Conservation (phyloP, 1,140 invertebrate genomes). For the Phymastichus coffea region DNA sequence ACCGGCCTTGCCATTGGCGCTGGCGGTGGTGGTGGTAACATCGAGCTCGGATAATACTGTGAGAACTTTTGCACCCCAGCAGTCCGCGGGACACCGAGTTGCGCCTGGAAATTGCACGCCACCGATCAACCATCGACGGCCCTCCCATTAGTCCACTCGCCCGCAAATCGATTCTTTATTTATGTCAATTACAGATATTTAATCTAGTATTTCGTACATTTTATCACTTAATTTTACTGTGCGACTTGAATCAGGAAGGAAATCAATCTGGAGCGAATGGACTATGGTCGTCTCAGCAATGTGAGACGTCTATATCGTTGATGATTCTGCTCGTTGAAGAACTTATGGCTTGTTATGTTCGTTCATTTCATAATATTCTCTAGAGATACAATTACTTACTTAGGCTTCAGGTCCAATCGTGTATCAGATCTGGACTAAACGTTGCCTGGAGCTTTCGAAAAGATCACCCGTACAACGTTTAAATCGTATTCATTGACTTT, state of each 20-base stretch:
- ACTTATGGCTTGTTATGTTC: too few species aligned
- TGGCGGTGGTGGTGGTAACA: conserved; percentile 92
- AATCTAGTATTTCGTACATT: too few species aligned
- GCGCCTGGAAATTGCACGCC: conserved; percentile 57
- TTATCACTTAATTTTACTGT: too few species aligned
- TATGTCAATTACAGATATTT: too few species aligned
- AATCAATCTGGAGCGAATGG: conserved; percentile 38
- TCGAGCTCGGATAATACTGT: conserved; percentile 86
- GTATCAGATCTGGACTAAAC: too few species aligned
- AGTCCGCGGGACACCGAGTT: conserved; percentile 61
- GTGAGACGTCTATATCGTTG: background rate
- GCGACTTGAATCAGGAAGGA: too few species aligned
- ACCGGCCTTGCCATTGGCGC: conserved; percentile 94
- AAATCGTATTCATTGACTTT: too few species aligned
- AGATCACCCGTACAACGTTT: too few species aligned
- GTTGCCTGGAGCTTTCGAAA: too few species aligned
- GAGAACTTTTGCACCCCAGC: conserved; percentile 69
- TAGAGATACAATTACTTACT: too few species aligned
- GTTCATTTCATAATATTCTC: too few species aligned
- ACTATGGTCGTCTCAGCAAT: conserved; percentile 31
- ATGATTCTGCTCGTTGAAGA: background rate
- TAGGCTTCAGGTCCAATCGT: too few species aligned
- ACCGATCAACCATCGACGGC: conserved; percentile 51
- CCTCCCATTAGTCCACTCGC: conserved; percentile 40
- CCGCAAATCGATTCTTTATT: conserved; percentile 11